A percentile compares a stretch with the other conserved stretches of the same genome.
Evolutionary conservation across 1,140 invertebrate species (phyloP).

Genomic region (Globodera rostochiensis): DNA sequence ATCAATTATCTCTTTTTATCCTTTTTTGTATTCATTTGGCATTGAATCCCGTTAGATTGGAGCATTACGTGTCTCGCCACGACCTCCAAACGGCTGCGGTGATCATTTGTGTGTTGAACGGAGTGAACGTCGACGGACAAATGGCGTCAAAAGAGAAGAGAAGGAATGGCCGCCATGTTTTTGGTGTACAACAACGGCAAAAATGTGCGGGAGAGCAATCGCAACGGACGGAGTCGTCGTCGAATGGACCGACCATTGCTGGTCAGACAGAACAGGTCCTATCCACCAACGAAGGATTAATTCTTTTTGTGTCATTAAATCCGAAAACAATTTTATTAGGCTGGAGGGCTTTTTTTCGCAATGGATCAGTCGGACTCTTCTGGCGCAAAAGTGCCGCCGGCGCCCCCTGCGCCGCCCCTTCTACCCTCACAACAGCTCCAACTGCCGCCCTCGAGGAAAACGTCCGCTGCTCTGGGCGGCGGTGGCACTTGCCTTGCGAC

Average conservation of each 20-base stretch:
- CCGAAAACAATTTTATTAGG: not conserved
- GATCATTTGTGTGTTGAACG: constrained; percentile 33
- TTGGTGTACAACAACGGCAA: not conserved
- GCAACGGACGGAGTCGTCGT: not conserved
- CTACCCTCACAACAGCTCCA: not conserved
- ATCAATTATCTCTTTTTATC: not conserved
- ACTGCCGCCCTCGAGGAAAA: not conserved
- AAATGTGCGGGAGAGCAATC: constrained; percentile 3
- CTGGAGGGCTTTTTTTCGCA: not conserved
- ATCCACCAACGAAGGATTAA: not conserved
- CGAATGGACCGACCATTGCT: not conserved
- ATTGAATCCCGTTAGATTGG: constrained; percentile 5
- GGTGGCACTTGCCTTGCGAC: not conserved
- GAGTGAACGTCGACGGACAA: not conserved
- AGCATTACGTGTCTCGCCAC: constrained; percentile 27
- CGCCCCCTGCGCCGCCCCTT: not conserved
- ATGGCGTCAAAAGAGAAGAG: not conserved
- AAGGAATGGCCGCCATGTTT: not conserved
- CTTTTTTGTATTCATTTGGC: no score
- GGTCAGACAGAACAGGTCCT: not conserved
- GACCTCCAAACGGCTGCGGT: constrained; percentile 41
- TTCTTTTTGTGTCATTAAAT: not conserved
- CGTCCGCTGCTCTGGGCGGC: not conserved
- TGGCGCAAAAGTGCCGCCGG: not conserved
- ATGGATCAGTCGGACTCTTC: not conserved